Conservation (phyloP, 2,113 vertebrate genomes). For the Nesoenas mayeri region DNA sequence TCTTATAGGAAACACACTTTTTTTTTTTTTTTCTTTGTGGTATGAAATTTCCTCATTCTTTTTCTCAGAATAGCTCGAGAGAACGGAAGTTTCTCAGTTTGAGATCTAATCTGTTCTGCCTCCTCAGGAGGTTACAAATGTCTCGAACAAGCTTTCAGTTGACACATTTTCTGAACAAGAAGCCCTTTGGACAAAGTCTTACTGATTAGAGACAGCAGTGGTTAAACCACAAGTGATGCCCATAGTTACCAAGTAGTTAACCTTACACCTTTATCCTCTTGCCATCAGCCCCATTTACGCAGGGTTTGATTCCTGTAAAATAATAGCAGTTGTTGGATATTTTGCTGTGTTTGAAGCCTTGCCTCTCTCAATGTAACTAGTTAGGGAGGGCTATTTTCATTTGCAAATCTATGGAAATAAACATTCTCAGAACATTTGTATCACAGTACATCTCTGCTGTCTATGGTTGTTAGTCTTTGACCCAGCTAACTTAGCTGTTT, state of each 20-base stretch:
- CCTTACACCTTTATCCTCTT: background rate
- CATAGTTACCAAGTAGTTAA: background rate
- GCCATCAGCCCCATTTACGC: background rate
- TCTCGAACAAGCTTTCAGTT: slow-evolving; percentile 12
- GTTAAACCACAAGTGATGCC: background rate
- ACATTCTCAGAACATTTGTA: background rate
- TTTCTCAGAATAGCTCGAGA: slow-evolving; percentile 66
- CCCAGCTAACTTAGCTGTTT: background rate
- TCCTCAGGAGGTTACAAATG: slow-evolving; percentile 46
- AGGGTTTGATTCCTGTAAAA: background rate
- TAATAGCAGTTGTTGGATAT: background rate
- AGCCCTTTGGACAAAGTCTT: background rate
- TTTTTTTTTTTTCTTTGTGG: background rate
- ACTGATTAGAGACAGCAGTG: background rate
- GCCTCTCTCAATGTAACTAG: background rate
- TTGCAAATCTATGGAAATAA: background rate
- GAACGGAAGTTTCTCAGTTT: slow-evolving; percentile 55
- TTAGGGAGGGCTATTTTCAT: background rate
- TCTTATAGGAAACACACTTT: background rate
- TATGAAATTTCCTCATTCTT: slow-evolving; percentile 52
- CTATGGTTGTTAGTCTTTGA: background rate
- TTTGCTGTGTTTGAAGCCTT: background rate
- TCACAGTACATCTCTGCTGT: background rate
- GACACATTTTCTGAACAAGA: background rate
- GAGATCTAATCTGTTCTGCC: slow-evolving; percentile 64